Base-by-base conservation (phyloP, 2,888 invertebrate genomes). In the Pristionchus japonicus region DNA sequence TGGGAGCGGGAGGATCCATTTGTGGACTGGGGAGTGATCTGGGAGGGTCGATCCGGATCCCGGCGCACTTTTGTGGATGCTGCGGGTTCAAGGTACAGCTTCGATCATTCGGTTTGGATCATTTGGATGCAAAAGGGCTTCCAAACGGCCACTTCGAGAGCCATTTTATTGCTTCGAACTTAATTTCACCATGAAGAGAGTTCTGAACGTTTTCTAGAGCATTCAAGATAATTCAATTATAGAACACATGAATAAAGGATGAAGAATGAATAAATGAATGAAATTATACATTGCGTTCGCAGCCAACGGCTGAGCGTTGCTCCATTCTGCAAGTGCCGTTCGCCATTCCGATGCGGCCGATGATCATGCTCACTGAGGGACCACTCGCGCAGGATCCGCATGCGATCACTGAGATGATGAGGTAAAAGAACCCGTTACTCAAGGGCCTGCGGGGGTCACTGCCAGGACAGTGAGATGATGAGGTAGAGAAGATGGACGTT, bases 11-110 rank as follows among this genome's bases (percentile, higher is more conserved):
- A n/a, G 89, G 89, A 4, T 90, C 89, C 1, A 49, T 89, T 20
- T 20, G 88, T 31, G 89, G 90, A 7, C 91, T 95, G n/a, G 95
- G 95, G 13, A 93, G 93, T 31, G 95, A 95, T 88, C 93, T 95
- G 31, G 95, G 95, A 1, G 95, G 95, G 40, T 95, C 95, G 89
- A 93, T 95, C 20, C 92, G 95, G 4, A 94, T 95, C 67, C 95
- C 95, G 0, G 93, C 95, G 49, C 93, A 94, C 89, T 94, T 95
- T 90, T 95, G 95, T 92, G 95, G 95, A 0, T 92, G 95, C 27
- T 94, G 92, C 87, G 94, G 95, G 0, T 88, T 95, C 1, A 90
- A 90, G 89, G 89, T 89, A 43, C 43, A 43, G 43, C 43, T 9
- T 31, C 23, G n/a, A 23, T 9, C 7, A 23, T n/a, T n/a, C n/a